A percentile compares a stretch with the other conserved stretches of the same genome.
Evolutionary conservation across 1,140 invertebrate genomes (phyloP).

Genomic region (Eueides isabella): DNA sequence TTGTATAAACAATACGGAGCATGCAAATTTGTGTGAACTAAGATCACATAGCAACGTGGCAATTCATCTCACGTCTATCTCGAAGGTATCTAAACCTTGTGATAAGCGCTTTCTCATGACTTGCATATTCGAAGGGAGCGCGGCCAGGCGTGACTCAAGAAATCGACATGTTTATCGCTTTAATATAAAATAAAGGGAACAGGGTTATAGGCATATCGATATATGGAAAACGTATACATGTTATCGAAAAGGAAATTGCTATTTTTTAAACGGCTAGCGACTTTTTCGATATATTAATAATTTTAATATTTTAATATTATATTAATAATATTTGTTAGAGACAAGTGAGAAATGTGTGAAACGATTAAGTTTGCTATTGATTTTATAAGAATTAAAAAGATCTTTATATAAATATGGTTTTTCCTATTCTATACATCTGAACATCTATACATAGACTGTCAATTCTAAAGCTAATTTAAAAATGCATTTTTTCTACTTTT

Average conservation of each 20-base stretch:
- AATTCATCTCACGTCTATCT: conserved; percentile 74
- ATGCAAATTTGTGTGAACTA: conserved; percentile 38
- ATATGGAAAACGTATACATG: conserved; percentile 69
- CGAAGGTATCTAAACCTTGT: conserved; percentile 63
- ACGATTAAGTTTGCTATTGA: too few species aligned
- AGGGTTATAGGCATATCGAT: conserved; percentile 64
- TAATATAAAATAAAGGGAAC: conserved; percentile 81
- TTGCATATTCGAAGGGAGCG: conserved; percentile 77
- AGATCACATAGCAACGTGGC: conserved; percentile 54
- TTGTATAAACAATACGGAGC: conserved; percentile 29
- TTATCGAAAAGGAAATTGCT: conserved; percentile 70
- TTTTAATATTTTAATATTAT: too few species aligned
- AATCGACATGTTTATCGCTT: conserved; percentile 81
- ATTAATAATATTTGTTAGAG: too few species aligned
- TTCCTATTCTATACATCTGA: too few species aligned
- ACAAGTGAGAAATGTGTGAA: too few species aligned
- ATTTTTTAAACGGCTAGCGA: conserved; percentile 41
- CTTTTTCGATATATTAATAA: too few species aligned
- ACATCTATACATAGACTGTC: too few species aligned
- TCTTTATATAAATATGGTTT: too few species aligned
- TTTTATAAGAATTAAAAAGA: too few species aligned
- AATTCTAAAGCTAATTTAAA: too few species aligned
- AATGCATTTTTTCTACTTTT: too few species aligned
- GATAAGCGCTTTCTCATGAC: conserved; percentile 81
- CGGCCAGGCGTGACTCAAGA: conserved; percentile 68